phyloP scores from a whole-genome alignment of 2,113 vertebrate species.

The Suricata suricatta region DNA sequence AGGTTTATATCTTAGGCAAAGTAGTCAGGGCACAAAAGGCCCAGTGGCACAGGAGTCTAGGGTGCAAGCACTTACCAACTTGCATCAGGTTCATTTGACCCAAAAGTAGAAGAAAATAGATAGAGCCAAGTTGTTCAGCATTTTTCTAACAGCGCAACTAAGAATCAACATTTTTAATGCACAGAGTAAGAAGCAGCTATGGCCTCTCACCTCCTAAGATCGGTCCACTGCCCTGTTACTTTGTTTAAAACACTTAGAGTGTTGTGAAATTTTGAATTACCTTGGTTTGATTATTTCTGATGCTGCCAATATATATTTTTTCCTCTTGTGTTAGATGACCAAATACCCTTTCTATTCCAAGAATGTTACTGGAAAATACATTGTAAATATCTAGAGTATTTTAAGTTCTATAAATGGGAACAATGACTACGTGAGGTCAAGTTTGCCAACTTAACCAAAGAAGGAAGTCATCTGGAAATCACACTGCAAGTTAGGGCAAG shows the following conservation, averaged over 20 bases:
- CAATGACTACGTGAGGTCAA: background rate
- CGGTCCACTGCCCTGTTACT: background rate
- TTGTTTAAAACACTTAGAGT: background rate
- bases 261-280: background rate
- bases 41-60: no score
- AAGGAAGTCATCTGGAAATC: background rate
- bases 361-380: constrained; percentile 22
- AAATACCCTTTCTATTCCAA: constrained; percentile 23
- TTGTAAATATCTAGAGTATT: background rate
- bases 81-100: background rate
- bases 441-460: background rate
- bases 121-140: background rate
- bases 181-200: background rate
- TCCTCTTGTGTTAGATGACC: background rate
- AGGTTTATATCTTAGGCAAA: background rate
- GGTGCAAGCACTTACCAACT: background rate
- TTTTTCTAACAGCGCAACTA: background rate
- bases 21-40: background rate
- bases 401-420: constrained; percentile 19
- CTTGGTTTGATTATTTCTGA: constrained; percentile 8
- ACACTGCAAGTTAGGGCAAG: background rate
- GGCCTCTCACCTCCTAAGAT: background rate
- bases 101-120: background rate
- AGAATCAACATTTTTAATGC: background rate
- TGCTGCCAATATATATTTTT: background rate